Evolutionary conservation across 1,140 invertebrate genomes (phyloP), one percentile per base, ranked within the genome.

Genomic region (Scaptodrosophila lebanonensis): DNA sequence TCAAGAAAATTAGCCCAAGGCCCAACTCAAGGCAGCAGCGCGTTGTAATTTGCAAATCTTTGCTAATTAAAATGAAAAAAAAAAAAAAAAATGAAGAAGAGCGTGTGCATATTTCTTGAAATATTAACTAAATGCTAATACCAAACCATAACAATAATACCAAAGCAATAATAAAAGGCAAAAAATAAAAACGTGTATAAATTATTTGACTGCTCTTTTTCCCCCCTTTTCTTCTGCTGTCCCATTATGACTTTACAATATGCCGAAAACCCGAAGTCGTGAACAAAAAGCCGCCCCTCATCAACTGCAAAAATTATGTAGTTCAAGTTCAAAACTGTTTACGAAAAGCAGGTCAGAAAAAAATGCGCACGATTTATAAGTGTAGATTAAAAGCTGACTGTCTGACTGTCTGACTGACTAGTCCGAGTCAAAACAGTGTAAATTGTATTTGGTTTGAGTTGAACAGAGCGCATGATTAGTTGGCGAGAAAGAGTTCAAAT

Each of bases 31-130:
- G 13, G 13, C 9, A 20, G 18, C 20, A 33, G 25, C 36, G 36
- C 49, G 32, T 32, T 59, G 66, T 59, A 60, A 70, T 82, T 82
- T 75, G 75, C 75, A 82, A 82, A 82, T 83, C 75, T 82, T 75
- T 82, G 75, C 54, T 82, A 82, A 82, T 82, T 82, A 82, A 60
- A 42, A 27, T 29, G 43, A 44, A 45, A 66, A 69, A 44, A 36
- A 54, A 51, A 50, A 12, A 51, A 7, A 43, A 30, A 48, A 20
- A 12, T 18, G 18, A 35, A 17, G 3, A 43, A 18, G 33, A 50
- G 43, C 47, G 22, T 27, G 38, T 35, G 22, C 22, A 50, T 29
- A 27, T 43, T 43, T 15, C 40, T 27, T 15, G 27, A 38, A 16
- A 20, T 25, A 15, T 42, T 27, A 42, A 45, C 11, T 13, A 39